Evolutionary conservation across 2,797 vertebrate species (phyloP).

Genomic region (Phataginus tetradactyla): DNA sequence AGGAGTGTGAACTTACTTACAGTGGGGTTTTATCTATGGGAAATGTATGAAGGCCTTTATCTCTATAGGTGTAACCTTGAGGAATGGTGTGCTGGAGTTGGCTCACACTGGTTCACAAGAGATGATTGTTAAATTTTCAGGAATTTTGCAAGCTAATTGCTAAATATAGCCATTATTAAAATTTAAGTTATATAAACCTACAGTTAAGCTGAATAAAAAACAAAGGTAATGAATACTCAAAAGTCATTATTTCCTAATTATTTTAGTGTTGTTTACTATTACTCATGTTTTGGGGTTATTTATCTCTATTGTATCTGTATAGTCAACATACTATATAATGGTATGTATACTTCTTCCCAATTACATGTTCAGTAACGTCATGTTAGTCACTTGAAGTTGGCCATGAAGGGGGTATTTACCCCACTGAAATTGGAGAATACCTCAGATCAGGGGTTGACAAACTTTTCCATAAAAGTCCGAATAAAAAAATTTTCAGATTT

Average conservation of each 20-base stretch:
- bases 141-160: not conserved
- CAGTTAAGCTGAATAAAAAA: constrained; percentile 38
- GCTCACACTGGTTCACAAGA: not conserved
- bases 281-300: not conserved
- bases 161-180: constrained; percentile 19
- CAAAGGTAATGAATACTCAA: not conserved
- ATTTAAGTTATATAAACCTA: not conserved
- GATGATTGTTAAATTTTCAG: constrained; percentile 17
- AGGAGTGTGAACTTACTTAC: not conserved
- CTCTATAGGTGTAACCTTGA: not conserved
- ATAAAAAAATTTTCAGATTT: constrained; percentile 34
- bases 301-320: not conserved
- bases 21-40: not conserved
- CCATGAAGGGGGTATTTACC: not conserved
- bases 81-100: not conserved
- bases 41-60: not conserved
- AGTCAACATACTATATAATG: not conserved
- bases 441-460: not conserved
- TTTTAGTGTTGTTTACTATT: not conserved
- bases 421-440: constrained; percentile 1
- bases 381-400: not conserved
- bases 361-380: not conserved
- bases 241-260: not conserved
- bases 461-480: not conserved
- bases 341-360: not conserved